phyloP scores from a whole-genome alignment of 2,888 invertebrate species.

The Eudasyphora cyanicolor region DNA sequence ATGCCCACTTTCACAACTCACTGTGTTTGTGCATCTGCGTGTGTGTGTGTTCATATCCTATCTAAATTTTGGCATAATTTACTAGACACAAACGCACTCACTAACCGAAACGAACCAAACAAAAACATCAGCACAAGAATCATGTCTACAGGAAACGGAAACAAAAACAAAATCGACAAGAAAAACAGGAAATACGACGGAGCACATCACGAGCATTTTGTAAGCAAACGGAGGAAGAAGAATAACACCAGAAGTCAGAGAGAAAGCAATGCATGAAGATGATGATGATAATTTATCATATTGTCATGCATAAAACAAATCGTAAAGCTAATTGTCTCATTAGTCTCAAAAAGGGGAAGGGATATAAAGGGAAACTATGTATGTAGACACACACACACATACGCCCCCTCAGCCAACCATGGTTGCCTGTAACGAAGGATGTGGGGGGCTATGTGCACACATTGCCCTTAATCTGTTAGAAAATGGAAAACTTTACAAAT shows the following conservation, averaged over 20 bases:
- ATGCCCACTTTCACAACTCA: background rate
- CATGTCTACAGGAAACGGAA: constrained; percentile 65
- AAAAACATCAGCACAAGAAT: constrained; percentile 31
- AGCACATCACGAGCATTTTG: background rate
- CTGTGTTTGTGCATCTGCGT: background rate
- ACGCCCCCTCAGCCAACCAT: too few species aligned
- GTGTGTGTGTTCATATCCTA: too few species aligned
- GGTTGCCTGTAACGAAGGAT: background rate
- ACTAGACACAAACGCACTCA: background rate
- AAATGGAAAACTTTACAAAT: constrained; percentile 50
- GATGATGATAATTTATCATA: constrained; percentile 64
- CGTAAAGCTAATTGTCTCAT: constrained; percentile 66
- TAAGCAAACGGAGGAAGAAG: constrained; percentile 1
- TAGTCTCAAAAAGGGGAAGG: constrained; percentile 47
- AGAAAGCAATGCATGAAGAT: too few species aligned
- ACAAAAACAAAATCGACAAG: constrained; percentile 52
- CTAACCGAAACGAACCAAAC: constrained; percentile 13
- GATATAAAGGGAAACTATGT: constrained; percentile 27
- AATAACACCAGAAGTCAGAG: background rate
- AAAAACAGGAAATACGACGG: constrained; percentile 55
- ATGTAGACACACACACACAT: constrained; percentile 25
- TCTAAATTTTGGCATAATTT: background rate
- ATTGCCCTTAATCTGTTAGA: constrained; percentile 60
- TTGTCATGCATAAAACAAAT: constrained; percentile 64
- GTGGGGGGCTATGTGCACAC: constrained; percentile 14